A percentile compares a stretch with the other conserved stretches of the same genome.
phyloP scores from a whole-genome alignment of 2,888 invertebrate genomes.

The Coelopa pilipes region DNA sequence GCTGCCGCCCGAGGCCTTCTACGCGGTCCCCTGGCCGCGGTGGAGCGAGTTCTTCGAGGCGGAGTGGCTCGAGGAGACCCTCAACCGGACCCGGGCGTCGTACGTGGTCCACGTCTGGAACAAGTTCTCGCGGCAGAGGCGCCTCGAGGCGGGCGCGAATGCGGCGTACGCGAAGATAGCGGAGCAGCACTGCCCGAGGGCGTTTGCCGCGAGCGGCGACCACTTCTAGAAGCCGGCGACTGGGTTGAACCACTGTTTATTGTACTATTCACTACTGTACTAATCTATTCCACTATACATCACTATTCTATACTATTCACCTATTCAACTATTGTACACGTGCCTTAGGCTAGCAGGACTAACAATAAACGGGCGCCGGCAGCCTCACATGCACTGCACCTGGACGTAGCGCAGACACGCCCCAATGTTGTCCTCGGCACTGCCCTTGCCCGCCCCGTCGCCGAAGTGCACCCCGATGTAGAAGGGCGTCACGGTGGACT shows the following conservation, averaged over 20 bases:
- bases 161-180: conserved; percentile 63
- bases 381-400: conserved; percentile 71
- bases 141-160: conserved; percentile 57
- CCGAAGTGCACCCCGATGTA: conserved; percentile 83
- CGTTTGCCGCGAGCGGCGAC: conserved; percentile 57
- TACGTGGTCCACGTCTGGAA: conserved; percentile 63
- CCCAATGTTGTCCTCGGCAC: conserved; percentile 84
- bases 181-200: conserved; percentile 61
- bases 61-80: conserved; percentile 60
- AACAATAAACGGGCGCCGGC: no score
- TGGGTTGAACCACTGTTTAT: no score
- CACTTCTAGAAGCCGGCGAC: conserved; percentile 59
- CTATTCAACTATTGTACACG: no score
- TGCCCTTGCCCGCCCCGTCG: conserved; percentile 73
- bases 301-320: no score
- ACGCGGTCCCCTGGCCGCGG: conserved; percentile 73
- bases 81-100: conserved; percentile 54
- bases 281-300: no score
- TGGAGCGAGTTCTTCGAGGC: conserved; percentile 73
- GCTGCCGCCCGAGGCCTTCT: conserved; percentile 73
- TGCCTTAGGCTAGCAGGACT: no score
- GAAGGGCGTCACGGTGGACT: conserved; percentile 81
- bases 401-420: conserved; percentile 82
- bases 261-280: no score
- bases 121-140: conserved; percentile 55